Evolutionary conservation across 2,113 vertebrate species (phyloP).

Genomic region (Electrona antarctica): DNA sequence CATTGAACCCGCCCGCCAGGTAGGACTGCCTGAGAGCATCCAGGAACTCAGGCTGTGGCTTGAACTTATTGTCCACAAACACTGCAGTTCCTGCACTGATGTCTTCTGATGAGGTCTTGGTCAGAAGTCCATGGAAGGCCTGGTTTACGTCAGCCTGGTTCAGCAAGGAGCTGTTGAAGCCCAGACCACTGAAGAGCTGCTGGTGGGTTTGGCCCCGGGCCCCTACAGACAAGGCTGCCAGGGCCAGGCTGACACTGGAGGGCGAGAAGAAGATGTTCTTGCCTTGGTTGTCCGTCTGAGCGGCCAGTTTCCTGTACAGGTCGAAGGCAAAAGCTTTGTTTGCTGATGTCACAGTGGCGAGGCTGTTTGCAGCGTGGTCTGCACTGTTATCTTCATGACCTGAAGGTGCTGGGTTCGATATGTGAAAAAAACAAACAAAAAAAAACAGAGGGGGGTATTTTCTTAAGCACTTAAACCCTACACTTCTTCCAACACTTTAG

Average conservation of each 20-base stretch:
- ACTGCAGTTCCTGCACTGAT: slow-evolving; percentile 60
- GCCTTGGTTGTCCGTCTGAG: slow-evolving; percentile 40
- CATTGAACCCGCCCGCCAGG: slow-evolving; percentile 60
- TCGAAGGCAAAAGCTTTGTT: slow-evolving; percentile 76
- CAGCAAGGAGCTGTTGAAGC: slow-evolving; percentile 50
- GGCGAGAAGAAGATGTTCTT: slow-evolving; percentile 86
- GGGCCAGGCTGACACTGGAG: slow-evolving; percentile 73
- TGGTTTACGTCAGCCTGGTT: slow-evolving; percentile 40
- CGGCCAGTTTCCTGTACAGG: slow-evolving; percentile 75
- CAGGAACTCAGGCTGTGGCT: slow-evolving; percentile 55
- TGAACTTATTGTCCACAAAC: slow-evolving; percentile 56
- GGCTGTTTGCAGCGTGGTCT: neutral
- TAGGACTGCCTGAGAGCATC: slow-evolving; percentile 62
- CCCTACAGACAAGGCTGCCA: slow-evolving; percentile 77
- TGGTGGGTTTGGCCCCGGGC: slow-evolving; percentile 71
- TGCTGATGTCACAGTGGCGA: slow-evolving; percentile 52
- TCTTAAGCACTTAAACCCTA: no score
- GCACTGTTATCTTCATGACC: slow-evolving; percentile 1
- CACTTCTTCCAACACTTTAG: no score
- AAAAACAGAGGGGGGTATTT: no score
- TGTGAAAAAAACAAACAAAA: neutral
- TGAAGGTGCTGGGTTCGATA: slow-evolving; percentile 12
- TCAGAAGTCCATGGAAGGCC: slow-evolving; percentile 49
- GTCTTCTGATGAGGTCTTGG: slow-evolving; percentile 14
- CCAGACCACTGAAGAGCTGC: slow-evolving; percentile 74